These are phyloP conservation scores for Rhea pennata DNA, from an alignment of 2,113 vertebrate species.

Conservation along the genomic window DNA sequence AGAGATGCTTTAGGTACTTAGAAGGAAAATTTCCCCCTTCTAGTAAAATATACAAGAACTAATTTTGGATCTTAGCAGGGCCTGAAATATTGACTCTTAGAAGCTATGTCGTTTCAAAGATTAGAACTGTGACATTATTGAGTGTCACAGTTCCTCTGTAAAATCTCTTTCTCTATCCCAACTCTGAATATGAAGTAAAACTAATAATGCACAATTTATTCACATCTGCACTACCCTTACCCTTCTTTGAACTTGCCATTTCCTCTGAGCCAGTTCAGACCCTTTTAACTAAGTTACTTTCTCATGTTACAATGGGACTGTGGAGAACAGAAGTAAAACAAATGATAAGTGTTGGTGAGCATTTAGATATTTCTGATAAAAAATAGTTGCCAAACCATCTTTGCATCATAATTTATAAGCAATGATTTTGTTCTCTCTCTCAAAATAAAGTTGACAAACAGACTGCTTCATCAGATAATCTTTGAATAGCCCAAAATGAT, in stretches of 20 bases:
- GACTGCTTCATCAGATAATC: background rate
- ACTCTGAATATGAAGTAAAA: background rate
- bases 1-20: background rate
- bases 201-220: fast-evolving
- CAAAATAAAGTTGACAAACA: background rate
- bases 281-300: background rate
- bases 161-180: background rate
- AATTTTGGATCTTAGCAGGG: background rate
- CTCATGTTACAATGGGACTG: background rate
- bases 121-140: background rate
- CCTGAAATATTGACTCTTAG: background rate
- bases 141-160: background rate
- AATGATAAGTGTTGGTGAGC: fast-evolving
- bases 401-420: background rate
- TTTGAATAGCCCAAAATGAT: background rate
- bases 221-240: no score
- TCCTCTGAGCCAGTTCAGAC: background rate
- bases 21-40: background rate
- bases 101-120: background rate
- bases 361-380: background rate
- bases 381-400: background rate
- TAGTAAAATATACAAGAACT: background rate
- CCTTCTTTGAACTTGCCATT: background rate
- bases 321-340: background rate
- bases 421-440: background rate